Conservation (phyloP, 2,113 vertebrate species). For the Grallaria varia region DNA sequence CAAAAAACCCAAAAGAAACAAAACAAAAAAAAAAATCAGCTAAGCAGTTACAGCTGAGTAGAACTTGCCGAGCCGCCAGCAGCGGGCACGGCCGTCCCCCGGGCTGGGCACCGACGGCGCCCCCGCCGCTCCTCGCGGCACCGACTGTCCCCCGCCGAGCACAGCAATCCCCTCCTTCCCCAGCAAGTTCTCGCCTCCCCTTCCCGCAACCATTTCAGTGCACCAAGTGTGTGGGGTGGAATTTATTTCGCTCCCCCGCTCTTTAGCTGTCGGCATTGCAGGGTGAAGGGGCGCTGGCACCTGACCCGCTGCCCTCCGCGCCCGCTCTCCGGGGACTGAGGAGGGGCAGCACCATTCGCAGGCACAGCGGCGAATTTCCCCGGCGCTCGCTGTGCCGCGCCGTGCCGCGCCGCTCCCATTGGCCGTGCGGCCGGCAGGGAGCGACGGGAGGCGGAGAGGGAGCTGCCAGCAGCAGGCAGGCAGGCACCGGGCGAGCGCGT, state of each 20-base stretch:
- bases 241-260: neutral
- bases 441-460: constrained; percentile 38
- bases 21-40: no score
- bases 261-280: neutral
- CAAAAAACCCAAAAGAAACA: neutral
- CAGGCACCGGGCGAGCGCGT: constrained; percentile 13
- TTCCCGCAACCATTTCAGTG: neutral
- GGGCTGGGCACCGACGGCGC: neutral
- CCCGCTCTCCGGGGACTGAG: neutral
- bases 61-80: neutral
- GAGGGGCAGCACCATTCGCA: neutral
- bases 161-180: neutral
- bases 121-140: neutral
- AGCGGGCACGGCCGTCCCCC: neutral
- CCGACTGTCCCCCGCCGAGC: neutral
- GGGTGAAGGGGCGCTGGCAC: neutral
- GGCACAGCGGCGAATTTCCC: neutral
- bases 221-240: neutral
- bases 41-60: neutral
- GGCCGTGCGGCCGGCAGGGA: constrained; percentile 66
- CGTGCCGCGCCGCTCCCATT: constrained; percentile 35
- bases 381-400: neutral
- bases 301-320: neutral
- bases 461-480: constrained; percentile 29
- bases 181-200: constrained; percentile 8